A percentile compares a stretch with the other conserved stretches of the same genome.
Evolutionary conservation across 1,140 invertebrate genomes (phyloP).

Genomic region (Anastrepha ludens): DNA sequence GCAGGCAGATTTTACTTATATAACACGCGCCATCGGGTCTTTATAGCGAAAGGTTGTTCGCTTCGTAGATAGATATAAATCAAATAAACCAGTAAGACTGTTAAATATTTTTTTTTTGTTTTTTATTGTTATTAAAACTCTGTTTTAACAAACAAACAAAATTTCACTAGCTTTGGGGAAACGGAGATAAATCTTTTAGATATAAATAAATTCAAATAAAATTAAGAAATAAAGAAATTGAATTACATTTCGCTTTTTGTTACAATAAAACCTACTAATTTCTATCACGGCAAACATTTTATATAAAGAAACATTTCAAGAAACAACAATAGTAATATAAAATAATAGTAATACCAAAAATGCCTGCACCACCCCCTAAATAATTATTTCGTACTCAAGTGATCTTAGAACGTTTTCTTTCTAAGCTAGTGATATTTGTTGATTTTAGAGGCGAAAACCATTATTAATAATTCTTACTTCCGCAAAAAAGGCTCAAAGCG

Average conservation of each 20-base stretch:
- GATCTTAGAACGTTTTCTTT: background rate
- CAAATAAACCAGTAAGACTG: slow-evolving; percentile 14
- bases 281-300: too few species aligned
- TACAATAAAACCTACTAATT: too few species aligned
- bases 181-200: background rate
- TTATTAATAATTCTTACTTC: background rate
- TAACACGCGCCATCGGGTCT: too few species aligned
- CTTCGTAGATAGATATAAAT: background rate
- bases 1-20: background rate
- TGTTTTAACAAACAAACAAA: background rate
- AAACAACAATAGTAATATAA: too few species aligned
- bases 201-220: background rate
- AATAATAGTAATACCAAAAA: too few species aligned
- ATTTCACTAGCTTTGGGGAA: background rate
- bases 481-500: background rate
- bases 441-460: background rate
- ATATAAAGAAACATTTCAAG: too few species aligned
- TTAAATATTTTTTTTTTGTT: background rate
- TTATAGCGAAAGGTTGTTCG: too few species aligned
- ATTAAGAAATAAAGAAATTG: background rate
- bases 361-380: background rate
- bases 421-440: background rate
- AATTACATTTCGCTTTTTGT: background rate
- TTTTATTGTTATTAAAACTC: background rate
- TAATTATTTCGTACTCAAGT: background rate